Conservation (phyloP, 2,113 vertebrate genomes). For the Hippocampus barbouri region DNA sequence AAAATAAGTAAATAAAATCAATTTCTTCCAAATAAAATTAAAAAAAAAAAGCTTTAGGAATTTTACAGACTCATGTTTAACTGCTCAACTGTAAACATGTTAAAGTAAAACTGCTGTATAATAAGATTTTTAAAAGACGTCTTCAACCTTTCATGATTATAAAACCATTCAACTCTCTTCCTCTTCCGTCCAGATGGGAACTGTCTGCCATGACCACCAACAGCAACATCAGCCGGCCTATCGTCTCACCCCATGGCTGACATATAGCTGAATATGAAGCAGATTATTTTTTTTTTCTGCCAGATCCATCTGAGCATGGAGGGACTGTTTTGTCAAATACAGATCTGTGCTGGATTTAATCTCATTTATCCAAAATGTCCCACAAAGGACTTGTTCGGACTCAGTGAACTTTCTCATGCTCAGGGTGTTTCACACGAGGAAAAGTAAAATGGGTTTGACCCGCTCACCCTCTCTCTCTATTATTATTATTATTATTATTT, state of each 20-base stretch:
- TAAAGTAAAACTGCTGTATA: too few relatives aligned
- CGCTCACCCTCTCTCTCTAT: constrained; percentile 9
- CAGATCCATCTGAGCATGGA: constrained; percentile 11
- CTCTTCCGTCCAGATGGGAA: constrained; percentile 83
- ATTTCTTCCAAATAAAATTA: too few relatives aligned
- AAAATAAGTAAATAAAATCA: too few relatives aligned
- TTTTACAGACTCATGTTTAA: too few relatives aligned
- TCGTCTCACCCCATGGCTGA: constrained; percentile 92
- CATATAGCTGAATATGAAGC: constrained; percentile 5
- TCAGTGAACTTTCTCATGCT: background rate
- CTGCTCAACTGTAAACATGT: too few relatives aligned
- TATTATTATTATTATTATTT: constrained; percentile 1
- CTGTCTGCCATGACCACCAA: constrained; percentile 99
- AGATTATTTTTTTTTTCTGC: constrained; percentile 31
- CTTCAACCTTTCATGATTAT: background rate
- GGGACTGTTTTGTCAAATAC: constrained; percentile 37
- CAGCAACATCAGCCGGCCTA: constrained; percentile 98
- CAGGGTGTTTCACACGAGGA: constrained; percentile 37
- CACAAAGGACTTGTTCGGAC: constrained; percentile 29
- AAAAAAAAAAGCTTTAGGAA: too few relatives aligned
- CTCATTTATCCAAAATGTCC: constrained; percentile 39
- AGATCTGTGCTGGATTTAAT: constrained; percentile 37
- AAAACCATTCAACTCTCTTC: background rate
- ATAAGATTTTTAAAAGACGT: too few relatives aligned
- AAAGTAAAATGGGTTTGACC: constrained; percentile 19